Base-by-base conservation (phyloP, 2,888 invertebrate genomes). In the Drosophila testacea region DNA sequence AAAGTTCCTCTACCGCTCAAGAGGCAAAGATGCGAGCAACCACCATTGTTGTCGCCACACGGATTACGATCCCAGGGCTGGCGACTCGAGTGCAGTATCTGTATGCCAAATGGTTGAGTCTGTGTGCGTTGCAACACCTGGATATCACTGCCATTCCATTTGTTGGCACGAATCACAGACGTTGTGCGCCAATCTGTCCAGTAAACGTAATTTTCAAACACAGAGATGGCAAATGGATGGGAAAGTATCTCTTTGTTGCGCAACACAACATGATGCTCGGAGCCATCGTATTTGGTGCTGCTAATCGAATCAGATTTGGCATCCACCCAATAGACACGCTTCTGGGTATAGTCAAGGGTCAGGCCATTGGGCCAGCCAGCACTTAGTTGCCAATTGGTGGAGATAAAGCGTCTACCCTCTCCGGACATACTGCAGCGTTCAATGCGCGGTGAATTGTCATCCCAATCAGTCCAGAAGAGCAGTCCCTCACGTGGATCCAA, bases 131-230 rank as follows among this genome's bases (percentile, higher is more conserved):
- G 97, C 80, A 98, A 95, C 13, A 96, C 95, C 67, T 94, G 94
- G 3, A 97, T 95, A 91, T 96, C 95, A 27, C 95, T 94, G 68
- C 96, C 97, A 92, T 96, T 96, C 95, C 96, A 97, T 93, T 98
- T 98, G 93, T 96, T 96, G 34, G 97, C 97, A 88, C 96, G 94
- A 81, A 97, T 95, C 4, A 98, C 96, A 71, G 96, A 95, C 91
- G 97, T 97, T 62, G 95, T 95, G 75, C 97, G 94, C 98, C 98
- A 98, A 93, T 98, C 98, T 0, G 97, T 98, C 97, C 98, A 98
- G 93, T 97, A 98, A 10, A 98, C 95, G 92, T 96, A 95, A 89
- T 96, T 95, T 91, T 96, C 97, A 93, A 96, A 97, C 66, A 98
- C 94, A 0, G 97, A 95, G 74, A 98, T 95, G 50, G 98, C 96